Base-by-base conservation (phyloP, 2,113 vertebrate genomes). In the Rhineura floridana region DNA sequence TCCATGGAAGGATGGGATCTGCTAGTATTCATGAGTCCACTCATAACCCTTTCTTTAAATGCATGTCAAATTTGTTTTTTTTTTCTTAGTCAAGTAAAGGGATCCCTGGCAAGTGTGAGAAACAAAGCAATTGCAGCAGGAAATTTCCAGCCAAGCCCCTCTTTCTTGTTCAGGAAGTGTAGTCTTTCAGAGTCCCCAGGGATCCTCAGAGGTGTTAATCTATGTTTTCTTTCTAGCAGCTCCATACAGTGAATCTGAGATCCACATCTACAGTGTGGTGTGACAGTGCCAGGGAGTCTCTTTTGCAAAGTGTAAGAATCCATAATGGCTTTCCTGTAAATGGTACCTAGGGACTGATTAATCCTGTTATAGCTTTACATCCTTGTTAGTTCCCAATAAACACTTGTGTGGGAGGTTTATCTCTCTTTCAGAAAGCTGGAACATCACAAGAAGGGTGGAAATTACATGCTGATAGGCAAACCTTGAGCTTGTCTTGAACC, bases 181-280 rank as follows among this genome's bases (percentile, higher is more conserved):
- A 30, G 63, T 28, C 73, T 82, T 76, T 67, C 82, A 81, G 69
- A 2, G 12, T 9, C 69, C 62, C 46, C 83, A 81, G 76, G 55
- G 86, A 67, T 67, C 30, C 33, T 28, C 25, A 55, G 83, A 88
- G 79, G 82, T 85, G 86, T 76, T 88, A 90, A 81, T 88, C 82
- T 88, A 12, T 88, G 82, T 85, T 90, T 90, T 90, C 86, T 88
- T 87, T 88, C 83, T 69, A 63, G 75, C 77, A 75, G 76, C 36
- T 52, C 48, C 89, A 59, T 33, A 55, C 8, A n/a, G 67, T 1
- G 55, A 50, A 33, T 52, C 67, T 7, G 86, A 90, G 77, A 88
- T 76, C 86, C 82, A 81, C 89, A 90, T 81, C 76, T 55, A 19
- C 77, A 19, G 25, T 12, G 46, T 67, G 30, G 44, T 48, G 36